Base-by-base conservation (phyloP, 2,797 vertebrate species). In the Ceryle rudis region DNA sequence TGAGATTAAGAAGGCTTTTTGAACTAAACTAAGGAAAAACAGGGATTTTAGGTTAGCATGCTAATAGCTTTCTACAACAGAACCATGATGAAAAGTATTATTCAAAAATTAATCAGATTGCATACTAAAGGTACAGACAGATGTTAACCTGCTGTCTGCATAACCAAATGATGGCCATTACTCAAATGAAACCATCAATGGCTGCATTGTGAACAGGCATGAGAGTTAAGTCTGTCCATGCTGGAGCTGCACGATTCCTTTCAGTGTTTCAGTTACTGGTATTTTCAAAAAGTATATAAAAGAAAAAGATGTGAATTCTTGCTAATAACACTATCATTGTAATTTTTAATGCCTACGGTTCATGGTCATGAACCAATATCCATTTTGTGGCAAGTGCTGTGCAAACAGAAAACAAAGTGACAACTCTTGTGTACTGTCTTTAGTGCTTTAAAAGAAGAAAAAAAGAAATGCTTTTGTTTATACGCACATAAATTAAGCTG, bases 361-460 rank as follows among this genome's bases (percentile, higher is more conserved):
- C 37, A 37, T 1, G 41, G 41, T 47, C 47, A 47, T 10, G 9
- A 89, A 18, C 19, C 19, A 51, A 35, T 25, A 57, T 19, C 19
- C 23, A 33, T 69, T 67, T 54, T 58, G 44, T 4, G 2, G 26
- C 35, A 89, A 47, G 33, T 44, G 14, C 6, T 42, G 4, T 31
- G 62, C 46, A 74, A 90, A 65, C 12, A 83, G 46, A 81, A 81
- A 93, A 81, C 35, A 79, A 81, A 91, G 78, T 4, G 1, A 75
- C 49, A 44, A 35, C 8, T 9, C 4, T 2, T 39, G 25, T 33
- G 25, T 3, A 3, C 0, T 0, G 8, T 35, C n/a, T 41, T 70
- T 5, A 47, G 23, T 18, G 17, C 31, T 89, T 57, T 28, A 65
- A 35, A 74, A 55, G 5, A 77, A 77, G n/a, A 67, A 49, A 79